phyloP scores from a whole-genome alignment of 2,888 invertebrate genomes.

The Coecobrya sp. region DNA sequence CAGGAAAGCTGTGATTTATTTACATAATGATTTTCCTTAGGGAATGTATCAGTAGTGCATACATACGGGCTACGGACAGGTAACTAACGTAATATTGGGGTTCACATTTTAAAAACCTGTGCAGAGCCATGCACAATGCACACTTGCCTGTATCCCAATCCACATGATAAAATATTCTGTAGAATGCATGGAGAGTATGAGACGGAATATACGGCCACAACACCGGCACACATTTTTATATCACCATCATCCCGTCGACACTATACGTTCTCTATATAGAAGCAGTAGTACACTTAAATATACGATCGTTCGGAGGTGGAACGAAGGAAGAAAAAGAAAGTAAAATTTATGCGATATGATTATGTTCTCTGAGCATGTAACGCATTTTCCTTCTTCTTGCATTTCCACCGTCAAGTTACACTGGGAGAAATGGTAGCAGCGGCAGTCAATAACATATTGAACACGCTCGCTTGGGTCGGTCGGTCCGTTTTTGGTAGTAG shows the following conservation, averaged over 20 bases:
- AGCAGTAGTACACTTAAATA: slow-evolving; percentile 22
- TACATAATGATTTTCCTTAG: slow-evolving; percentile 79
- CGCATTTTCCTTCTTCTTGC: slow-evolving; percentile 59
- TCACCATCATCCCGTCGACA: slow-evolving; percentile 7
- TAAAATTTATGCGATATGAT: slow-evolving; percentile 80
- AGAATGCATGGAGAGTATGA: background rate
- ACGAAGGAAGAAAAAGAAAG: slow-evolving; percentile 66
- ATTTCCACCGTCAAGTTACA: background rate
- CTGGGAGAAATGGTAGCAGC: background rate
- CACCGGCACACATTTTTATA: slow-evolving; percentile 6
- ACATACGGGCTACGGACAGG: background rate
- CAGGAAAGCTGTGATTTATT: slow-evolving; percentile 82
- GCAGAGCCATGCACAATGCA: background rate
- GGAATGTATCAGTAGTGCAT: slow-evolving; percentile 46
- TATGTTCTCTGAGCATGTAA: slow-evolving; percentile 80
- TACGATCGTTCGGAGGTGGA: slow-evolving; percentile 54
- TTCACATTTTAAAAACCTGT: background rate
- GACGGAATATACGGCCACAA: background rate
- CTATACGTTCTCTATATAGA: background rate
- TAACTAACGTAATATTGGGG: background rate
- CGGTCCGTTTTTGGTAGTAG: background rate
- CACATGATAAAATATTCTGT: too few species aligned
- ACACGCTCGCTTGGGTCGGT: slow-evolving; percentile 21
- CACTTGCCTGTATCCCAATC: background rate
- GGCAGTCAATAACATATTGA: slow-evolving; percentile 57